phyloP scores from a whole-genome alignment of 2,113 vertebrate species.

The Edolisoma coerulescens region DNA sequence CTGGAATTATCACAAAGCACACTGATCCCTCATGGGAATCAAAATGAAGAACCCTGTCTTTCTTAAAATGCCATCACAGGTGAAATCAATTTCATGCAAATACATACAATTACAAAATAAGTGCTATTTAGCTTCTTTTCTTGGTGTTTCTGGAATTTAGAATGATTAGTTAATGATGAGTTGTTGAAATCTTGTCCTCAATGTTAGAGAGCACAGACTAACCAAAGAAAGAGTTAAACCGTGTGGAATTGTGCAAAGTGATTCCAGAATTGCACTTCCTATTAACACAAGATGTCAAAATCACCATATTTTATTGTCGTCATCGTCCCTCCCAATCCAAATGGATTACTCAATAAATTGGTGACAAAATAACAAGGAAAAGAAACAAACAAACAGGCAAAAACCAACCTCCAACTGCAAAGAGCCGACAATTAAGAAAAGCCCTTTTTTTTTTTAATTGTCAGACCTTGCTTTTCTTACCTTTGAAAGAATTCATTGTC shows the following conservation, averaged over 20 bases:
- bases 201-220: background rate
- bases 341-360: background rate
- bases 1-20: background rate
- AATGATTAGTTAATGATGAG: background rate
- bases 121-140: background rate
- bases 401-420: fast-evolving
- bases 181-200: background rate
- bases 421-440: background rate
- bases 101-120: background rate
- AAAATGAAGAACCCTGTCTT: fast-evolving
- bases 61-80: background rate
- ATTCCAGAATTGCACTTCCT: background rate
- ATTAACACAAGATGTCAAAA: background rate
- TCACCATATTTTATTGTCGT: fast-evolving
- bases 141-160: background rate
- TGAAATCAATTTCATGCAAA: background rate
- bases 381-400: background rate
- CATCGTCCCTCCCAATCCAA: fast-evolving
- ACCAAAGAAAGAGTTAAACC: background rate
- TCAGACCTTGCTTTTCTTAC: background rate
- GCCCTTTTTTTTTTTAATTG: background rate
- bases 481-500: background rate
- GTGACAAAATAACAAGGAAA: background rate
- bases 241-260: background rate
- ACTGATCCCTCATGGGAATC: background rate